These are phyloP conservation scores for Bolinopsis microptera DNA, from an alignment of 37 sponge, comb jelly and placozoan genomes.

Conservation along the genomic window DNA sequence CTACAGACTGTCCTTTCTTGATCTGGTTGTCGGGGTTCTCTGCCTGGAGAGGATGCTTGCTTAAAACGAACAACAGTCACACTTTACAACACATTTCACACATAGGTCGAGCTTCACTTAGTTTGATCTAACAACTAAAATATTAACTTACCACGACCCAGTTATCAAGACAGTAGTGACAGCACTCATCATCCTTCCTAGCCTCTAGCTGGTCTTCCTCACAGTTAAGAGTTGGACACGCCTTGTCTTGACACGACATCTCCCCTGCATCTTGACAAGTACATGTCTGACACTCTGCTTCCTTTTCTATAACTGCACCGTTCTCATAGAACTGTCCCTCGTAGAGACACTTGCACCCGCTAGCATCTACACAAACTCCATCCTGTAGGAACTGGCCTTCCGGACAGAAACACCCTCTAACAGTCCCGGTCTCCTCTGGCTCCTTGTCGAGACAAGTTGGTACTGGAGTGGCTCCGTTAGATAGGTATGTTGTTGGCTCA, in stretches of 20 bases:
- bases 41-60: no score
- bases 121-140: no score
- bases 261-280: conserved; percentile 16
- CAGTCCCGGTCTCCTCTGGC: conserved; percentile 3
- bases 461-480: neutral
- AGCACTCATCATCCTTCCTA: conserved; percentile 6
- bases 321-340: conserved; percentile 17
- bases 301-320: neutral
- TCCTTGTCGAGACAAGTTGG: conserved; percentile 1
- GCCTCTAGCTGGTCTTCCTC: neutral
- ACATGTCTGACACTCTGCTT: neutral
- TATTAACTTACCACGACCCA: conserved; percentile 47
- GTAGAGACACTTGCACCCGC: conserved; percentile 5
- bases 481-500: neutral
- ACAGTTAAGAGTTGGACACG: neutral
- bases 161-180: neutral
- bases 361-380: neutral
- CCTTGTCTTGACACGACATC: neutral
- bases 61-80: no score
- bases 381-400: conserved; percentile 6
- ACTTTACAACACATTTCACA: no score
- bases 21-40: no score
- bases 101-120: no score
- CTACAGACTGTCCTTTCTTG: no score
- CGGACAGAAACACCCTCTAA: conserved; percentile 28